Percentiles rank a stretch among this genome's conserved stretches.
phyloP scores from a whole-genome alignment of 1,140 invertebrate genomes.

The Pseudomyrmex sp. region DNA sequence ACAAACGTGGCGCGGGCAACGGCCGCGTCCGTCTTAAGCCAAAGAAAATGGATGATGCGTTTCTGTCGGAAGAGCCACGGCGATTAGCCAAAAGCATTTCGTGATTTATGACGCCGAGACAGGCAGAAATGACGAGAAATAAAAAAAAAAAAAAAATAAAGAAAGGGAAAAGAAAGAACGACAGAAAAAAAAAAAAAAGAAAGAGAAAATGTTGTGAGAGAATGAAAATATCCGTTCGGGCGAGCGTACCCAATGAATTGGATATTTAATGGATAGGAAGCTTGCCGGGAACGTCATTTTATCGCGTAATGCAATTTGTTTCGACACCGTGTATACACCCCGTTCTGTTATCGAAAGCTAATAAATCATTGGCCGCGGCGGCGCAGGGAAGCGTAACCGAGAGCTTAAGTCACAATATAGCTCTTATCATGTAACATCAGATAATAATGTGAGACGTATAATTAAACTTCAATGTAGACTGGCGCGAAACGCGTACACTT shows the following conservation, averaged over 20 bases:
- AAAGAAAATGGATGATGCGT: constrained; percentile 54
- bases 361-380: constrained; percentile 30
- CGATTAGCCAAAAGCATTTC: constrained; percentile 55
- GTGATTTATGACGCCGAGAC: constrained; percentile 47
- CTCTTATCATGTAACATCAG: constrained; percentile 35
- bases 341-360: constrained; percentile 31
- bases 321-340: not conserved
- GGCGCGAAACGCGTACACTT: constrained; percentile 38
- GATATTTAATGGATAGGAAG: constrained; percentile 17
- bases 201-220: constrained; percentile 11
- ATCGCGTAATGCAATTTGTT: constrained; percentile 36
- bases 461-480: constrained; percentile 56
- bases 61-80: constrained; percentile 33
- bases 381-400: not conserved
- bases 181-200: not conserved
- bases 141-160: no score
- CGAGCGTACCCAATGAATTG: not conserved
- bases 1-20: constrained; percentile 56
- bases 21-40: constrained; percentile 50
- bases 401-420: constrained; percentile 32
- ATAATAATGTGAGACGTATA: constrained; percentile 59
- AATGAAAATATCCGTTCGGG: not conserved
- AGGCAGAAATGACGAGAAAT: constrained; percentile 4
- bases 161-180: not conserved
- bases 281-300: not conserved